Base-by-base conservation (phyloP, 2,888 invertebrate species). In the Notodonta dromedarius region DNA sequence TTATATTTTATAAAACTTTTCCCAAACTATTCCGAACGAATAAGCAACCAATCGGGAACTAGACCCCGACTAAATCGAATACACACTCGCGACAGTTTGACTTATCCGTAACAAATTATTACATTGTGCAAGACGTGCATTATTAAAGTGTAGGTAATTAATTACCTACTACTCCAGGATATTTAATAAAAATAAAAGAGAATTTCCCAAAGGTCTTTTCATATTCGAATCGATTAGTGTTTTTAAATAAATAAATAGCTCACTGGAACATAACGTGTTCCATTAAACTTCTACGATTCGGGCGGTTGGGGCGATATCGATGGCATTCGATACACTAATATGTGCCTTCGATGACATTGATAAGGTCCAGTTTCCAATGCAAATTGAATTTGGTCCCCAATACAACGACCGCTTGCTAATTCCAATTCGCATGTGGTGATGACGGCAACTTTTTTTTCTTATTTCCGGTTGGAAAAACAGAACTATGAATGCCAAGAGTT, bases 391-490 rank as follows among this genome's bases (percentile, higher is more conserved):
- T 77, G 66, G 71, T 80, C 77, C 65, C 74, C 80, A 72, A 82
- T 84, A 82, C 77, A 81, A 73, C 71, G 73, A 80, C 79, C 78
- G 81, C 77, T 84, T 83, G 83, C 86, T 87, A 86, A 88, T 88
- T 85, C 82, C 85, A 72, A 85, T 82, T 85, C 88, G 83, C 88
- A 86, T 87, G 86, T 89, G 88, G 84, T 82, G 83, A 85, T 84
- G 84, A 86, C 84, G 83, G 83, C 77, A 77, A 82, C 82, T 86
- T 88, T 88, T 86, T 86, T 85, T 80, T 84, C 82, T 85, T 78
- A 79, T 83, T 82, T 74, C 77, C 77, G 77, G 77, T 79, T 76
- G 74, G 70, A 64, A 66, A 69, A 51, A 67, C 76, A 85, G 84
- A 79, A 68, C 63, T 80, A 76, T 35, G 44, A 83, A 82, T 58